Percentiles rank a stretch among this genome's conserved stretches.
Conservation (phyloP, 2,888 invertebrate species). For the Eucera pruinosa region DNA sequence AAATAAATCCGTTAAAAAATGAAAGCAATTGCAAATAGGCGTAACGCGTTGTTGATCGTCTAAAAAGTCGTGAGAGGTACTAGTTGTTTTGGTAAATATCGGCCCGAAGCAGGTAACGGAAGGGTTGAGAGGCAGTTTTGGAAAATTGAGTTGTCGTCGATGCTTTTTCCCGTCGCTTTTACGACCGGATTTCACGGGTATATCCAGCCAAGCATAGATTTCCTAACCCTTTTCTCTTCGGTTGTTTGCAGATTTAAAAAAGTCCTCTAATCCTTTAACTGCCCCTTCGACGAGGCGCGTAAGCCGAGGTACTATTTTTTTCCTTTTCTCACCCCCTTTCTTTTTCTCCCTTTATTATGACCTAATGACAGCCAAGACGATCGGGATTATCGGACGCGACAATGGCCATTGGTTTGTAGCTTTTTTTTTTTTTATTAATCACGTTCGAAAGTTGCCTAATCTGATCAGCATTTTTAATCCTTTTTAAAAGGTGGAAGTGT, state of each 20-base stretch:
- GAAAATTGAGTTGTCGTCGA: conserved; percentile 67
- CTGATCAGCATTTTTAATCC: neutral
- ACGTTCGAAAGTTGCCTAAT: neutral
- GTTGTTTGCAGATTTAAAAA: conserved; percentile 47
- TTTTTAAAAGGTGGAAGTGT: neutral
- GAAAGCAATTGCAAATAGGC: too few species aligned
- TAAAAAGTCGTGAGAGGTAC: too few species aligned
- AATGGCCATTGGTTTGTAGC: neutral
- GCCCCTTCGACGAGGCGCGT: neutral
- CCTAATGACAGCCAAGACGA: conserved; percentile 3
- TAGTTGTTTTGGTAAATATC: neutral
- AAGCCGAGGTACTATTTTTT: conserved; percentile 5
- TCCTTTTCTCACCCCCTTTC: neutral
- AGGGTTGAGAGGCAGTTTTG: conserved; percentile 71
- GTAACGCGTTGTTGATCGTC: too few species aligned
- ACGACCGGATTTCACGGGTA: conserved; percentile 67
- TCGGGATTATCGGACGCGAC: conserved; percentile 8
- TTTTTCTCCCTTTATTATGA: conserved; percentile 9
- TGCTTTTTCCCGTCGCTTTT: conserved; percentile 62
- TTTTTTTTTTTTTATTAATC: conserved; percentile 16
- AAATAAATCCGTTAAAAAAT: too few species aligned
- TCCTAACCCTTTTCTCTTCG: conserved; percentile 59
- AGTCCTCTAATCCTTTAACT: conserved; percentile 54
- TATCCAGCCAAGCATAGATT: conserved; percentile 14
- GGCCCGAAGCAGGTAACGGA: conserved; percentile 66